Percentiles rank a stretch among this genome's conserved stretches.
Conservation (phyloP, 1,140 invertebrate genomes). For the Brachionus paranguensis region DNA sequence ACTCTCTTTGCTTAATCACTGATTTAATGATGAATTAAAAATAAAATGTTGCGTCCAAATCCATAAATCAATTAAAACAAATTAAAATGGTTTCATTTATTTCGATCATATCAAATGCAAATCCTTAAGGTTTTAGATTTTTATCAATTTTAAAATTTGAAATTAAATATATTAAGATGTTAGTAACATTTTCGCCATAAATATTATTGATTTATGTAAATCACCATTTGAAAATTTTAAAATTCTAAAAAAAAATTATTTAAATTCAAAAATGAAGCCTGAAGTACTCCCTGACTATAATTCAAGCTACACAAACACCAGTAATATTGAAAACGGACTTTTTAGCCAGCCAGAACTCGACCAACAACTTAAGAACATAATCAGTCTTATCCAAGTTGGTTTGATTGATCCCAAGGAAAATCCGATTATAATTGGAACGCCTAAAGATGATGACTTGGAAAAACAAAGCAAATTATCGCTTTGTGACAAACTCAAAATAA, state of each 20-base stretch:
- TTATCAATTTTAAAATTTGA: background rate
- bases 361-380: constrained; percentile 13
- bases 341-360: constrained; percentile 12
- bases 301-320: constrained; percentile 10
- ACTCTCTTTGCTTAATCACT: no score
- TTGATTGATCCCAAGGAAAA: constrained; percentile 23
- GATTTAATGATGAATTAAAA: background rate
- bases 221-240: background rate
- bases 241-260: background rate
- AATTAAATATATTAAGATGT: background rate
- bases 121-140: background rate
- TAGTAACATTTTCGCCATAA: background rate
- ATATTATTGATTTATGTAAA: background rate
- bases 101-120: background rate
- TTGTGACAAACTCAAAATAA: constrained; percentile 17
- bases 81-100: background rate
- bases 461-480: background rate
- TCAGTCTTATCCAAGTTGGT: constrained; percentile 20
- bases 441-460: background rate
- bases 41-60: background rate
- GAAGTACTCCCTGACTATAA: constrained; percentile 11
- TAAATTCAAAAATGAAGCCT: background rate
- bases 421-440: background rate
- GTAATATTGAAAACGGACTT: constrained; percentile 11
- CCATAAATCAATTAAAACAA: background rate